phyloP scores from a whole-genome alignment of 2,113 vertebrate genomes.

The Vanacampus margaritifer region DNA sequence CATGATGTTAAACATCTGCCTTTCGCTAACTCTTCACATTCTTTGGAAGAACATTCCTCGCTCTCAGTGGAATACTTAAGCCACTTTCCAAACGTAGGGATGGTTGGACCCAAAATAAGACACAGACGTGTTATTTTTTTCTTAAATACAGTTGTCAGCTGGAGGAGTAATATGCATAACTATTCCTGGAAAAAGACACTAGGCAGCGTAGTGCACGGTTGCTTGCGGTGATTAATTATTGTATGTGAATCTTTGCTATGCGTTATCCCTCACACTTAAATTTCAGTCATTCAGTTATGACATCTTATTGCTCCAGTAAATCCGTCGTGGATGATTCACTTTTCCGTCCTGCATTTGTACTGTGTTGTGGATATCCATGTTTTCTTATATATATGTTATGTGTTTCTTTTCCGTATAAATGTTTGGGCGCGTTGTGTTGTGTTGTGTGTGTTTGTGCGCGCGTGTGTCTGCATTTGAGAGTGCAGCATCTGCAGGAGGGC shows the following conservation, averaged over 20 bases:
- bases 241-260: background rate
- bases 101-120: background rate
- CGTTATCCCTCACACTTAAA: background rate
- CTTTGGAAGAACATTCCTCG: conserved; percentile 21
- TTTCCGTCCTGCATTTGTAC: conserved; percentile 3
- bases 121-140: background rate
- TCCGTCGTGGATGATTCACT: conserved; percentile 2
- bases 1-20: conserved; percentile 48
- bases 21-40: conserved; percentile 1
- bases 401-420: conserved; percentile 29
- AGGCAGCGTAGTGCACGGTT: background rate
- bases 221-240: background rate
- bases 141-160: background rate
- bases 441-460: conserved; percentile 3
- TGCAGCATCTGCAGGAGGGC: conserved; percentile 95
- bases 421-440: background rate
- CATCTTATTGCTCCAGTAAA: background rate
- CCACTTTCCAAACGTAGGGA: conserved; percentile 2
- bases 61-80: conserved; percentile 10
- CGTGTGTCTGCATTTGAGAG: conserved; percentile 27
- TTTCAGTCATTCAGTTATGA: background rate
- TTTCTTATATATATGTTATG: conserved; percentile 20
- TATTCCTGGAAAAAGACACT: background rate
- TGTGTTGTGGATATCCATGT: conserved; percentile 22
- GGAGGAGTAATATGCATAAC: background rate